A percentile compares a stretch with the other conserved stretches of the same genome.
Evolutionary conservation across 2,888 invertebrate species (phyloP).

Genomic region (Hanleya hanleyi): DNA sequence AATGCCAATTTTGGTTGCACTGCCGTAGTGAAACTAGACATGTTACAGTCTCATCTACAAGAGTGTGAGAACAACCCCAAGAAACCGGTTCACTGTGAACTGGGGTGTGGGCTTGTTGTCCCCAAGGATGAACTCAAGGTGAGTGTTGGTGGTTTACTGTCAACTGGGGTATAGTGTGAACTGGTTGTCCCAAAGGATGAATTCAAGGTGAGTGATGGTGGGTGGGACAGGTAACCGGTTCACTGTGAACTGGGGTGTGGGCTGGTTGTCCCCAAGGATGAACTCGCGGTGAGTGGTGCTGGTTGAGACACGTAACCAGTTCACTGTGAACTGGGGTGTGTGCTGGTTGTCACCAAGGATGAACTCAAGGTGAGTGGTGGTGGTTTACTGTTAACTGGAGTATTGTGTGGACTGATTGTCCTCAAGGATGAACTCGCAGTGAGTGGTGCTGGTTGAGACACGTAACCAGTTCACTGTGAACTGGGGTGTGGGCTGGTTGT

Average conservation of each 20-base stretch:
- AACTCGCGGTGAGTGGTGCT: too few species aligned
- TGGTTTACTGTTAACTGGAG: too few species aligned
- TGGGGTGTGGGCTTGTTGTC: constrained; percentile 94
- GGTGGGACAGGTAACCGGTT: constrained; percentile 83
- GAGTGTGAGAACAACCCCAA: constrained; percentile 97
- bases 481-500: constrained; percentile 95
- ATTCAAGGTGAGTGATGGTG: not conserved
- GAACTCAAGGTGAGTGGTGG: constrained; percentile 81
- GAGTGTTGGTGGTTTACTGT: constrained; percentile 24
- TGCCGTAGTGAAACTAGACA: constrained; percentile 88
- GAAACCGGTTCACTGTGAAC: constrained; percentile 92
- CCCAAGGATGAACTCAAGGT: constrained; percentile 94
- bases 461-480: constrained; percentile 93
- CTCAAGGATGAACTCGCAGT: not conserved
- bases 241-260: constrained; percentile 96
- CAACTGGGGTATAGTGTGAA: not conserved
- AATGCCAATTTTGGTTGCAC: constrained; percentile 91
- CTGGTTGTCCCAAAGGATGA: not conserved
- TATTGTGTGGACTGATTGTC: not conserved
- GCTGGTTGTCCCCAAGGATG: constrained; percentile 95
- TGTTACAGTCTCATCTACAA: constrained; percentile 86
- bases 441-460: too few species aligned
- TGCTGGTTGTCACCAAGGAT: too few species aligned
- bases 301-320: too few species aligned
- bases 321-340: constrained; percentile 94